Evolutionary conservation across 1,140 invertebrate genomes (phyloP).

Genomic region (Sitophilus oryzae): DNA sequence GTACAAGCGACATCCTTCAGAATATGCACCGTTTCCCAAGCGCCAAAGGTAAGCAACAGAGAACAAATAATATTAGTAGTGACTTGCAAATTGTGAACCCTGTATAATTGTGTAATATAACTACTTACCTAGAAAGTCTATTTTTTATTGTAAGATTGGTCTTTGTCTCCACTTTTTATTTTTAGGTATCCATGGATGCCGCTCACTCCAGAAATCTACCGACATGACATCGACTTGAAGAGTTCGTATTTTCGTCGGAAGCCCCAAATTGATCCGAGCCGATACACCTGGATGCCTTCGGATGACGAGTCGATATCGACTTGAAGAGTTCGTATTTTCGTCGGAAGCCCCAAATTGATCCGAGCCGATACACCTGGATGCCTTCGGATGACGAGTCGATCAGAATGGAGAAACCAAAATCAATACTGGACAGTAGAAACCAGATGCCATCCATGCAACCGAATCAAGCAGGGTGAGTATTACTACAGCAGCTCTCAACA

Average conservation of each 20-base stretch:
- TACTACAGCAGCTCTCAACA: too few relatives aligned
- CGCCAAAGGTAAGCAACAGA: slow-evolving; percentile 25
- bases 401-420: slow-evolving; percentile 62
- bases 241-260: slow-evolving; percentile 71
- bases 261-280: slow-evolving; percentile 63
- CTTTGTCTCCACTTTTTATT: slow-evolving; percentile 2
- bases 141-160: neutral
- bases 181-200: slow-evolving; percentile 51
- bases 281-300: slow-evolving; percentile 68
- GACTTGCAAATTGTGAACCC: too few relatives aligned
- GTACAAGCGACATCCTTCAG: slow-evolving; percentile 44
- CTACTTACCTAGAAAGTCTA: too few relatives aligned
- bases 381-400: slow-evolving; percentile 66
- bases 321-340: slow-evolving; percentile 71
- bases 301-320: slow-evolving; percentile 72
- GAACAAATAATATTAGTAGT: too few relatives aligned
- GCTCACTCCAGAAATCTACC: slow-evolving; percentile 50
- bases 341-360: slow-evolving; percentile 63
- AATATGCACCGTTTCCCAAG: slow-evolving; percentile 63
- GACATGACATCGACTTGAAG: slow-evolving; percentile 62
- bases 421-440: slow-evolving; percentile 40
- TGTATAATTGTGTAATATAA: too few relatives aligned
- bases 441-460: slow-evolving; percentile 26
- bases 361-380: slow-evolving; percentile 68
- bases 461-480: slow-evolving; percentile 30